Percentiles rank a stretch among this genome's conserved stretches.
Evolutionary conservation across 2,113 vertebrate genomes (phyloP).

Genomic region (Phylloscopus trochiloides): DNA sequence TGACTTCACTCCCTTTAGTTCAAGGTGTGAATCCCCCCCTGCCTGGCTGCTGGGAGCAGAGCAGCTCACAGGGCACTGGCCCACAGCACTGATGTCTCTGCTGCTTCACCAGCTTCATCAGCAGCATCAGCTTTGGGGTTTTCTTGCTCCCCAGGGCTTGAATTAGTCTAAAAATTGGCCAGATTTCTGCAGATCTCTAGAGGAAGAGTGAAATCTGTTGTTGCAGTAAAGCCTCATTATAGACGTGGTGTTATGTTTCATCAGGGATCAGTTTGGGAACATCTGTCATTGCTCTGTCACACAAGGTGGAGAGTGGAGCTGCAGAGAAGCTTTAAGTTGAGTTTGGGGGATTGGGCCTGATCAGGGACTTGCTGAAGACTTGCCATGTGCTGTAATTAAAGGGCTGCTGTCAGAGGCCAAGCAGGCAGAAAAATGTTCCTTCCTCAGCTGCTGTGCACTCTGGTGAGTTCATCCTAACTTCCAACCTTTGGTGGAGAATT

Average conservation of each 20-base stretch:
- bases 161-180: background rate
- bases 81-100: background rate
- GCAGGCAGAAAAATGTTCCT: background rate
- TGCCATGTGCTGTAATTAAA: background rate
- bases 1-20: background rate
- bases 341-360: background rate
- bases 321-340: background rate
- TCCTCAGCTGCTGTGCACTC: background rate
- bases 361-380: background rate
- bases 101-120: background rate
- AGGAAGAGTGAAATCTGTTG: background rate
- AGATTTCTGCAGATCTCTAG: background rate
- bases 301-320: background rate
- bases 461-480: background rate
- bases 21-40: background rate
- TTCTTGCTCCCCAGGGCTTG: background rate
- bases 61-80: background rate
- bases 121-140: background rate
- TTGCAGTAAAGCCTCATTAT: conserved; percentile 3
- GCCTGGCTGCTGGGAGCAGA: background rate
- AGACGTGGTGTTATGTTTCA: background rate
- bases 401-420: background rate
- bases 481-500: background rate
- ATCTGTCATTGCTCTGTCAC: background rate
- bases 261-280: background rate